Percentiles rank a stretch among this genome's conserved stretches.
These are phyloP conservation scores for Scophthalmus maximus DNA, from an alignment of 2,113 vertebrate species.

Conservation along the genomic window DNA sequence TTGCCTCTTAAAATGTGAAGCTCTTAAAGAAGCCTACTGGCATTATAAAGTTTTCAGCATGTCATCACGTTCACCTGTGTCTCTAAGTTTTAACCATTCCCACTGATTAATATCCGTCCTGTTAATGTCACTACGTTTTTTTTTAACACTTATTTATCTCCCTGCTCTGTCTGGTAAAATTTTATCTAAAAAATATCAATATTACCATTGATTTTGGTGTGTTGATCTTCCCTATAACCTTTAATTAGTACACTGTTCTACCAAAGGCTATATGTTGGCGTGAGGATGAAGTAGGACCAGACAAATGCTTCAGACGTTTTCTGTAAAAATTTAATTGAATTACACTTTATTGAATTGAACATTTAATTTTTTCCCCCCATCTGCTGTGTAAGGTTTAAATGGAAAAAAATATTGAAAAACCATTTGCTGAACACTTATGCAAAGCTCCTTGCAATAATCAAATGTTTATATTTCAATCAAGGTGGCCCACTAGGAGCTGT, in stretches of 20 bases:
- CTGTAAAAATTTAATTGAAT: not conserved
- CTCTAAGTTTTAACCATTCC: conserved; percentile 20
- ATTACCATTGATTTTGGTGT: no score
- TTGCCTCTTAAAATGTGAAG: conserved; percentile 66
- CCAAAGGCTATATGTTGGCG: not conserved
- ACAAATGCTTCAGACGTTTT: no score
- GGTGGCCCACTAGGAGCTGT: conserved; percentile 25
- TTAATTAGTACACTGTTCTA: not conserved
- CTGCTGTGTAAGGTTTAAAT: no score
- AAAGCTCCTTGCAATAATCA: conserved; percentile 36
- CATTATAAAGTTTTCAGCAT: conserved; percentile 60
- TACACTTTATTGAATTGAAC: no score
- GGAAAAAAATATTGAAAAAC: conserved; percentile 24
- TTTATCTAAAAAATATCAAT: not conserved
- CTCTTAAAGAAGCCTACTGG: conserved; percentile 57
- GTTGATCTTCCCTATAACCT: not conserved
- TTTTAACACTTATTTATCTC: conserved; percentile 22
- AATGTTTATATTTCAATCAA: conserved; percentile 42
- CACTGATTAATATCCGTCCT: conserved; percentile 21
- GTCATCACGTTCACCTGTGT: conserved; percentile 47
- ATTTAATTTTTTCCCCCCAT: no score
- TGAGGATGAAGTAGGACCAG: not conserved
- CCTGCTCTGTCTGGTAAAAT: not conserved
- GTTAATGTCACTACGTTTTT: not conserved
- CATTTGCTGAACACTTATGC: conserved; percentile 18